phyloP scores from a whole-genome alignment of 2,888 invertebrate genomes.

The Crioceris asparagi region DNA sequence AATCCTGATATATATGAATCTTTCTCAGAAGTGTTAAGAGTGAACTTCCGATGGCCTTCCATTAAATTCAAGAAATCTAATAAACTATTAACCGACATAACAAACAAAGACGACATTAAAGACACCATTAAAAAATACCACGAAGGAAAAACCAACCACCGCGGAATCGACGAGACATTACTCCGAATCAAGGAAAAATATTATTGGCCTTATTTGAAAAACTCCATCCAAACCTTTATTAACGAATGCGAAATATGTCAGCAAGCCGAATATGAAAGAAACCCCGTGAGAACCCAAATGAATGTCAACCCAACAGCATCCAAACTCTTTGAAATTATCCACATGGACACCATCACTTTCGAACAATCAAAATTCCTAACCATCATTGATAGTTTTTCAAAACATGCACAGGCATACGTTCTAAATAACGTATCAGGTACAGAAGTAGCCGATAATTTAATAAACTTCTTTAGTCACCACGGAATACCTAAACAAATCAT shows the following conservation, averaged over 20 bases:
- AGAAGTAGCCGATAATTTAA: constrained; percentile 12
- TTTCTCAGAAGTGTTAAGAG: constrained; percentile 4
- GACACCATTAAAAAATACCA: constrained; percentile 6
- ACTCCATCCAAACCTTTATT: constrained; percentile 7
- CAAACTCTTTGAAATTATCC: constrained; percentile 5
- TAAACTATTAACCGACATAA: too few relatives aligned
- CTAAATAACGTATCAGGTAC: constrained; percentile 4
- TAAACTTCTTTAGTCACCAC: constrained; percentile 16
- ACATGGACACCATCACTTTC: constrained; percentile 13
- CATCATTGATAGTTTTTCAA: constrained; percentile 17
- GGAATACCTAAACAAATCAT: constrained; percentile 16
- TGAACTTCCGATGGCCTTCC: constrained; percentile 5
- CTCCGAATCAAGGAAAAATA: constrained; percentile 7
- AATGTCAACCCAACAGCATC: constrained; percentile 3
- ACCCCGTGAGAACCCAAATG: constrained; percentile 4
- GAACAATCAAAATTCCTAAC: constrained; percentile 17
- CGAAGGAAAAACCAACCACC: constrained; percentile 8
- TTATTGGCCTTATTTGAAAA: constrained; percentile 9
- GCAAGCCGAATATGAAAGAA: constrained; percentile 6
- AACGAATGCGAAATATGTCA: constrained; percentile 9
- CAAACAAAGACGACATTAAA: too few relatives aligned
- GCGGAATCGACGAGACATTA: constrained; percentile 7
- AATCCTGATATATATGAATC: constrained; percentile 10
- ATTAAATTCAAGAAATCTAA: too few relatives aligned
- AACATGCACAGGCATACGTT: constrained; percentile 16